Evolutionary conservation across 1,140 invertebrate genomes (phyloP).

Genomic region (Phymastichus coffea): DNA sequence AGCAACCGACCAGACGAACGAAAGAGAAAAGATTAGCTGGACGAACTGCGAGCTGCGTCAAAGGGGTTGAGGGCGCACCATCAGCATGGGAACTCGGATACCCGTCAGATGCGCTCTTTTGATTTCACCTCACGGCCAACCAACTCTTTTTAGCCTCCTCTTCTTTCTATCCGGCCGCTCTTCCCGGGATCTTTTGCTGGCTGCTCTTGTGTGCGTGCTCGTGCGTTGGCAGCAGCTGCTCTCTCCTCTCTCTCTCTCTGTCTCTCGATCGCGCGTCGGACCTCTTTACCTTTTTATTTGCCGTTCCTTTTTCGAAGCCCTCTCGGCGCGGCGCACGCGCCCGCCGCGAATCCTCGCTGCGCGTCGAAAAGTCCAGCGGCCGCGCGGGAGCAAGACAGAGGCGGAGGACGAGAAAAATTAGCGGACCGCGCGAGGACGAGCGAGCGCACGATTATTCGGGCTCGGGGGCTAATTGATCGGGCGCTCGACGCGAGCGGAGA

Average conservation of each 20-base stretch:
- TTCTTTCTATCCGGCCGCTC: not conserved
- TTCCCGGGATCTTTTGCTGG: not conserved
- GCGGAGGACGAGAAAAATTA: no score
- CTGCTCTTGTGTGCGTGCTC: not conserved
- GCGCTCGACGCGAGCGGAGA: no score
- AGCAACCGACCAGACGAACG: no score
- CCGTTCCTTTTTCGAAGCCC: no score
- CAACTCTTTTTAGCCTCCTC: no score
- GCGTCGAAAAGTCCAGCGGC: no score
- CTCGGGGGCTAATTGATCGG: no score
- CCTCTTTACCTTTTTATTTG: not conserved
- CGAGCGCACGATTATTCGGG: no score
- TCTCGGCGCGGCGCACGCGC: conserved; percentile 15
- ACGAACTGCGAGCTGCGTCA: conserved; percentile 13
- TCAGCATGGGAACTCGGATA: not conserved
- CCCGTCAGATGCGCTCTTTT: conserved; percentile 11
- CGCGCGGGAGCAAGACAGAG: no score
- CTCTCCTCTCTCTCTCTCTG: not conserved
- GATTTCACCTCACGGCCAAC: conserved; percentile 15
- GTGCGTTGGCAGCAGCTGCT: not conserved
- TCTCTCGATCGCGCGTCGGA: conserved; percentile 7
- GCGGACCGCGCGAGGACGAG: no score
- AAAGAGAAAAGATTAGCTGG: conserved; percentile 5
- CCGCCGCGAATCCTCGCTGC: no score
- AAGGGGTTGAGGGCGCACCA: conserved; percentile 18